phyloP scores from a whole-genome alignment of 2,113 vertebrate genomes.

The Oxygymnocypris stewartii region DNA sequence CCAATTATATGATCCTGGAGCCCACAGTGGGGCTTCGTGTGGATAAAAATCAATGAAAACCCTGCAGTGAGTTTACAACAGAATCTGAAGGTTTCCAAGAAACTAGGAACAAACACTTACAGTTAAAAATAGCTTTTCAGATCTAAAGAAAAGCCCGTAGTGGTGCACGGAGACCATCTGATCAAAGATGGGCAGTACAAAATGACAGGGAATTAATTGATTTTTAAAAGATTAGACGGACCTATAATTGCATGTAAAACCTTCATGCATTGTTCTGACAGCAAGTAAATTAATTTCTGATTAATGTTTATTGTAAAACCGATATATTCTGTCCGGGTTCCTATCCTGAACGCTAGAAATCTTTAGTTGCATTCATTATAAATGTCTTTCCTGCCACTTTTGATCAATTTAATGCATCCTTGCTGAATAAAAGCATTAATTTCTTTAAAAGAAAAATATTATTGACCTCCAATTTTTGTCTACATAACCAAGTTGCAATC shows the following conservation, averaged over 20 bases:
- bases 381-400: neutral
- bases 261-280: neutral
- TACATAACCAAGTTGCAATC: neutral
- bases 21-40: neutral
- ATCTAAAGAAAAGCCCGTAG: neutral
- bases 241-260: neutral
- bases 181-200: neutral
- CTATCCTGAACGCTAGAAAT: neutral
- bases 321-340: neutral
- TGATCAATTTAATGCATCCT: neutral
- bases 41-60: constrained; percentile 14
- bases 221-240: neutral
- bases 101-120: neutral
- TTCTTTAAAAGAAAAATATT: neutral
- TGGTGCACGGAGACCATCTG: neutral
- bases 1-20: constrained; percentile 8
- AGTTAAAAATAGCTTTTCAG: neutral
- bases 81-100: constrained; percentile 14
- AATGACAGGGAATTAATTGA: neutral
- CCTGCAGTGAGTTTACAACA: neutral
- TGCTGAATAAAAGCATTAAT: neutral
- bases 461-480: neutral
- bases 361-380: neutral
- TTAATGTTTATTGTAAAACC: constrained; percentile 5
- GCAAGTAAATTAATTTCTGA: constrained; percentile 1